Evolutionary conservation across 2,113 vertebrate species (phyloP).

Genomic region (Prolemur simus): DNA sequence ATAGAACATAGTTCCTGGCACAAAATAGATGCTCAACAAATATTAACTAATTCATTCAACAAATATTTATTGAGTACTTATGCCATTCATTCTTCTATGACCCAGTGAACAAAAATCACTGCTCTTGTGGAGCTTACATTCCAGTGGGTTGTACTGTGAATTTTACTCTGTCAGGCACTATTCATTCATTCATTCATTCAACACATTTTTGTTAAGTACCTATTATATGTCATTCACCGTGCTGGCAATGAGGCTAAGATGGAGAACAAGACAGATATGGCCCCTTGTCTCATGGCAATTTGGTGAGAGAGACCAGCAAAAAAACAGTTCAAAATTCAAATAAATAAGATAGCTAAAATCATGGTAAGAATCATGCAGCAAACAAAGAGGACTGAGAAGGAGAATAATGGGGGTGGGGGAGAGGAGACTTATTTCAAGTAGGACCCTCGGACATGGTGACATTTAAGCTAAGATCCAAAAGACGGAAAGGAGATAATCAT

Average conservation of each 20-base stretch:
- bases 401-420: neutral
- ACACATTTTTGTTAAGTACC: neutral
- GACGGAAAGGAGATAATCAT: neutral
- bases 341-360: neutral
- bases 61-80: neutral
- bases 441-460: neutral
- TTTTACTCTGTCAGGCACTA: neutral
- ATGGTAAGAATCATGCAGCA: neutral
- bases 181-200: neutral
- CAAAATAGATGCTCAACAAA: neutral
- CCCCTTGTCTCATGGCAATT: neutral
- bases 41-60: neutral
- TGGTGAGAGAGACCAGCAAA: neutral
- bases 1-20: neutral
- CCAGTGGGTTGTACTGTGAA: neutral
- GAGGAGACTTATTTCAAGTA: neutral
- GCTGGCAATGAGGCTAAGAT: neutral
- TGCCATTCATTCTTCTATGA: neutral
- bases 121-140: neutral
- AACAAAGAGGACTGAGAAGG: neutral
- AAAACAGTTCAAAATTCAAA: neutral
- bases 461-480: slow-evolving; percentile 26
- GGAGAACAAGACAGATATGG: neutral
- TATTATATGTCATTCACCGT: neutral
- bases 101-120: neutral